Evolutionary conservation across 2,888 invertebrate species (phyloP), one percentile per base, ranked within the genome.

Genomic region (Hypomecis atomaria): DNA sequence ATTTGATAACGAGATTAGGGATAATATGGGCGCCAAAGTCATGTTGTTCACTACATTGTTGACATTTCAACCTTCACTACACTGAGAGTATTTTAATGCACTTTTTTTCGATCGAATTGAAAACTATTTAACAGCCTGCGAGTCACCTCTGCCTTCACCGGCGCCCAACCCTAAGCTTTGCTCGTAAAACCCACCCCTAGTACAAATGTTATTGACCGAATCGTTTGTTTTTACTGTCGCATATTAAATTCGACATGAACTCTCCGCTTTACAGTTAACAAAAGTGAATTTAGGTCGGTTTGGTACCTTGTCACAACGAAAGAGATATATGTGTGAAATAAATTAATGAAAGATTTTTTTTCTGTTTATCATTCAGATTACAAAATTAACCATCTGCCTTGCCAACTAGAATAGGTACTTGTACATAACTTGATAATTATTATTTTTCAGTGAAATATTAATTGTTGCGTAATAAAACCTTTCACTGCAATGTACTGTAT

Each of bases 241-340:
- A 77, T 84, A 81, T 82, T 85, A 83, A 84, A 85, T 79, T 81
- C 70, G 74, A 77, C 82, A 79, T 83, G 78, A 76, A 77, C 78
- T 79, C 78, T 71, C 66, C 65, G 73, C 38, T 59, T 36, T 64
- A 50, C 49, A 59, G 54, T 50, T 50, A 44, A 44, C 53, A 48
- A 48, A 45, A 59, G 34, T 34, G 40, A 55, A 55, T 49, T 34
- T 45, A 58, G 64, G 50, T 52, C 55, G n/a, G 6, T 2, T n/a
- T 8, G 38, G 59, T 45, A 64, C 59, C 43, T 42, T 64, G 55
- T 64, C 59, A 13, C 23, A 59, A 5, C 43, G 4, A 47, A 47
- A 34, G 11, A 0, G 6, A 45, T 7, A 45, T 8, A 2, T 23
- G 45, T 8, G 7, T 23, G 45, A 5, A 45, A 44, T 23, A 23